Base-by-base conservation (phyloP, 2,888 invertebrate species). In the Thelaira solivaga region DNA sequence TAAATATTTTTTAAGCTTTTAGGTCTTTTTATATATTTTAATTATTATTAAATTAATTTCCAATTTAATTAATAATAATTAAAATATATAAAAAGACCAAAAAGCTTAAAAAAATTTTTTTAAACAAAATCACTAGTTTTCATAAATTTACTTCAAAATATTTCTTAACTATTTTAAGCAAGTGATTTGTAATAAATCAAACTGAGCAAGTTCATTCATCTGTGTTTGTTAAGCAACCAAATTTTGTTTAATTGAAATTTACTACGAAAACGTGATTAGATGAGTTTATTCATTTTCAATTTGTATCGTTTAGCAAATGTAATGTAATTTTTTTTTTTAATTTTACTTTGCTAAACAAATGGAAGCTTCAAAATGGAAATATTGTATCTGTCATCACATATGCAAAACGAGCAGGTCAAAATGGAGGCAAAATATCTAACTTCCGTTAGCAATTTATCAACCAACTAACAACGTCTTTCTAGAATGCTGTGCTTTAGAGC, bases 391-490 rank as follows among this genome's bases (percentile, higher is more conserved):
- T 64, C 47, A 47, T 72, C 36, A 55, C 55, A 47, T 55, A 39
- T 34, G 47, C 24, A 55, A 45, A 47, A 13, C 55, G 72, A 47
- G 45, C 61, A 36, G 57, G 39, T 57, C 41, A 59, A 53, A 67
- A 51, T 18, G 73, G 65, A 49, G 65, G 31, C 49, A 29, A 39
- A 64, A 24, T 53, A 45, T 53, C 51, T 39, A 34, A 55, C 45
- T 53, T 74, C 67, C 67, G 51, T 51, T 53, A 61, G 61, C 39
- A 61, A 61, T 57, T 72, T 64, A 45, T 34, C 39, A 43, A n/a
- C n/a, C n/a, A n/a, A n/a, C n/a, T n/a, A n/a, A n/a, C n/a, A n/a
- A n/a, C 26, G 34, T 55, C 67, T 34, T 67, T 22, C 5, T 10
- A 64, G 26, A 13, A 31, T 11, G 1, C 4, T 10, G 59, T 10